Percentiles rank a stretch among this genome's conserved stretches.
These are phyloP conservation scores for Dinomys branickii DNA, from an alignment of 2,113 vertebrate species.

Conservation along the genomic window DNA sequence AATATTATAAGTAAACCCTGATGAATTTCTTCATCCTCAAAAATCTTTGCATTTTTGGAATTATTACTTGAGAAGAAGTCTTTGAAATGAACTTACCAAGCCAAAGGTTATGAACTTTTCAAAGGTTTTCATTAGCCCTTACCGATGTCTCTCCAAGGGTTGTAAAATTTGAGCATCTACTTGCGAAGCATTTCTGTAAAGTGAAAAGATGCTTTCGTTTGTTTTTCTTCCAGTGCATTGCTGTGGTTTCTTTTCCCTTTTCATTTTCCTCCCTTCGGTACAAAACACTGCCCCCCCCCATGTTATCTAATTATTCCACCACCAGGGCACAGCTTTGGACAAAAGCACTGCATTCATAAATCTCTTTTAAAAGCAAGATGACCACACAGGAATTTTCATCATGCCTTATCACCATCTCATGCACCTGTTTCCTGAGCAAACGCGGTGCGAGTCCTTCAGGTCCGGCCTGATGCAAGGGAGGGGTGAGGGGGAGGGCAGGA, in stretches of 20 bases:
- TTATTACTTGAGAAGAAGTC: not conserved
- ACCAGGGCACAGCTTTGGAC: not conserved
- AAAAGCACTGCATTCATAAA: constrained; percentile 14
- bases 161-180: not conserved
- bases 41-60: not conserved
- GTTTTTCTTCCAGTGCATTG: not conserved
- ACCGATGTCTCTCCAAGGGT: not conserved
- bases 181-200: not conserved
- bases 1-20: not conserved
- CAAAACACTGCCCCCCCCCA: not conserved
- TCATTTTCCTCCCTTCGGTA: not conserved
- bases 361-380: not conserved
- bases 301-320: not conserved
- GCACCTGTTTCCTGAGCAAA: constrained; percentile 32
- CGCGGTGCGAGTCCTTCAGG: not conserved
- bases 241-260: not conserved
- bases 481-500: not conserved
- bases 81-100: not conserved
- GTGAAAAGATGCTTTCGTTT: constrained; percentile 16
- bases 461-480: not conserved
- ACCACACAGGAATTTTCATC: not conserved
- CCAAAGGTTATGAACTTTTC: constrained; percentile 26
- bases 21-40: not conserved
- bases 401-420: not conserved
- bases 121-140: constrained; percentile 1